These are phyloP conservation scores for Ptychadena robeensis DNA, from an alignment of 2,797 vertebrate genomes.

Conservation along the genomic window DNA sequence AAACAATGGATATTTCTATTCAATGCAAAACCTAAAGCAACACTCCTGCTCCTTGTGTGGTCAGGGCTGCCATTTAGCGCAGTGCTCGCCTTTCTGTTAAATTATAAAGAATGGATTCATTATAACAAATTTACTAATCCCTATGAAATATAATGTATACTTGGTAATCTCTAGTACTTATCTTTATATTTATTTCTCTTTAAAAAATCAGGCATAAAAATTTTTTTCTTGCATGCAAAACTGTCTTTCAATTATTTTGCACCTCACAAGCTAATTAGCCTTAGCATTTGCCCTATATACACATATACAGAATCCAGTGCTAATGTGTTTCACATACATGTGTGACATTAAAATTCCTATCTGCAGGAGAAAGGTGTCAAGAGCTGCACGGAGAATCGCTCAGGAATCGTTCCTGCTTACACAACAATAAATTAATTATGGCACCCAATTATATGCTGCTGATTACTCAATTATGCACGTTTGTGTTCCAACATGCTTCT, in stretches of 20 bases:
- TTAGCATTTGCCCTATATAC: conserved; percentile 7
- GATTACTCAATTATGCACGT: conserved; percentile 62
- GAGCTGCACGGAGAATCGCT: conserved; percentile 51
- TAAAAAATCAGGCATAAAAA: too few species aligned
- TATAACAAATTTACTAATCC: too few species aligned
- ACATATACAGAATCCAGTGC: not conserved
- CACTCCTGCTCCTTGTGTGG: too few species aligned
- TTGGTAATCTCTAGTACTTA: too few species aligned
- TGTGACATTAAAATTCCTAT: conserved; percentile 9
- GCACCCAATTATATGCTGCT: conserved; percentile 62
- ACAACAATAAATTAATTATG: conserved; percentile 62
- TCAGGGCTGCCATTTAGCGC: too few species aligned
- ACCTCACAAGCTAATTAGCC: not conserved
- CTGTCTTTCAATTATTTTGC: not conserved
- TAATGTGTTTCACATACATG: conserved; percentile 10
- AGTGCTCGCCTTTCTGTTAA: too few species aligned
- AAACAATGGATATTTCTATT: too few species aligned
- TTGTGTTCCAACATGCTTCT: conserved; percentile 58
- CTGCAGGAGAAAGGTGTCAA: conserved; percentile 34
- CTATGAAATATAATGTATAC: too few species aligned
- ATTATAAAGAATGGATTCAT: too few species aligned
- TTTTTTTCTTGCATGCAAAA: too few species aligned
- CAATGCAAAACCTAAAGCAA: too few species aligned
- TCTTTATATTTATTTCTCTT: too few species aligned
- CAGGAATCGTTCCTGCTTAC: conserved; percentile 55